phyloP scores from a whole-genome alignment of 2,888 invertebrate species.

The Leptinotarsa juncta region DNA sequence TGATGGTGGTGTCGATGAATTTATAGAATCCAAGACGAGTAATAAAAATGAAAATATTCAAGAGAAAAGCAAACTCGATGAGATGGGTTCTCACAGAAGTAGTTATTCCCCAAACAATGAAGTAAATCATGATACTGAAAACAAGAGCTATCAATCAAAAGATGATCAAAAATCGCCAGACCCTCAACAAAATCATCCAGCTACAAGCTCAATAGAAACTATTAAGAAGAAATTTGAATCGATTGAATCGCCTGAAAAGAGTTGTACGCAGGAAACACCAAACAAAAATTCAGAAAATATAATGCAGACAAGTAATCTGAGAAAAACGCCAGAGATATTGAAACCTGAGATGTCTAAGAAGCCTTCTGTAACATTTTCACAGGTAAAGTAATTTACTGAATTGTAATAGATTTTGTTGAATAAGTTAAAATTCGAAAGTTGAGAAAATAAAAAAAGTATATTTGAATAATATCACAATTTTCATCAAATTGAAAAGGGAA shows the following conservation, averaged over 20 bases:
- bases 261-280: neutral
- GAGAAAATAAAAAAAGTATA: too few relatives aligned
- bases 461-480: too few relatives aligned
- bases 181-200: neutral
- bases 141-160: neutral
- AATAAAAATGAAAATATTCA: too few relatives aligned
- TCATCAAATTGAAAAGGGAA: too few relatives aligned
- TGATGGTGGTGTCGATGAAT: too few relatives aligned
- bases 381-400: constrained; percentile 9
- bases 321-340: neutral
- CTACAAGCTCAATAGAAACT: neutral
- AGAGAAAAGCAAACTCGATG: too few relatives aligned
- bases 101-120: too few relatives aligned
- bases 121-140: too few relatives aligned
- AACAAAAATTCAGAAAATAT: neutral
- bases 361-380: constrained; percentile 26
- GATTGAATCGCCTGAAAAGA: neutral
- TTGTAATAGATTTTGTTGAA: too few relatives aligned
- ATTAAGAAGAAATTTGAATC: neutral
- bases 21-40: too few relatives aligned
- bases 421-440: too few relatives aligned
- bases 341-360: constrained; percentile 22
- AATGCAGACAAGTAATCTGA: neutral
- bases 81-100: too few relatives aligned
- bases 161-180: neutral